Evolutionary conservation across 2,797 vertebrate genomes (phyloP).

Genomic region (Pagetopsis macropterus): DNA sequence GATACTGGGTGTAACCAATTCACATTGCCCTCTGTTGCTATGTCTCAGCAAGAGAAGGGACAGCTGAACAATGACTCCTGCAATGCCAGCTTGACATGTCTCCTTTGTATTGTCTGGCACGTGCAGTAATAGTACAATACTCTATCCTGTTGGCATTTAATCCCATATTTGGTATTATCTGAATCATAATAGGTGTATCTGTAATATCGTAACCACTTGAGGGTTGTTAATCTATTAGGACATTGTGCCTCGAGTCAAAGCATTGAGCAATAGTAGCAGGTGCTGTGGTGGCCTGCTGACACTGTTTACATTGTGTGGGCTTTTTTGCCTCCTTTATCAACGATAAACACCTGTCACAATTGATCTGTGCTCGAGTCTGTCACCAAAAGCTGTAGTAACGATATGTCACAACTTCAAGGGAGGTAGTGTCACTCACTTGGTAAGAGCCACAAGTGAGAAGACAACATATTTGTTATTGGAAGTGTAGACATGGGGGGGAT

Average conservation of each 20-base stretch:
- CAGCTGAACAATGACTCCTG: constrained; percentile 42
- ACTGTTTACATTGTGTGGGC: constrained; percentile 53
- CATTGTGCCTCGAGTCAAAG: neutral
- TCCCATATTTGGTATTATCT: neutral
- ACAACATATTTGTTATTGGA: constrained; percentile 61
- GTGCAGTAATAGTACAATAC: constrained; percentile 7
- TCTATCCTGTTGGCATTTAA: constrained; percentile 12
- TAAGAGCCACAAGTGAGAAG: constrained; percentile 45
- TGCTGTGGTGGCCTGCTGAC: constrained; percentile 41
- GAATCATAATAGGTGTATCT: neutral
- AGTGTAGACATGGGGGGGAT: constrained; percentile 30
- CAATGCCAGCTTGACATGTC: constrained; percentile 1
- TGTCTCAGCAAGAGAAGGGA: constrained; percentile 32
- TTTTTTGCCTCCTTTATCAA: constrained; percentile 46
- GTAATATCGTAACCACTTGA: neutral
- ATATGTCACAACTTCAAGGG: constrained; percentile 28
- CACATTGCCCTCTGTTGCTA: constrained; percentile 46
- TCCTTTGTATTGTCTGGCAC: neutral
- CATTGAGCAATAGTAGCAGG: constrained; percentile 55
- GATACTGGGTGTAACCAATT: constrained; percentile 56
- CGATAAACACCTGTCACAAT: constrained; percentile 64
- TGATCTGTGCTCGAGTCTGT: constrained; percentile 24
- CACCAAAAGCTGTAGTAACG: constrained; percentile 36
- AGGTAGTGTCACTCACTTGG: constrained; percentile 22
- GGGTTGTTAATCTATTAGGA: neutral